These are phyloP conservation scores for Hemitrygon akajei DNA, from an alignment of 2,797 vertebrate species.

Conservation along the genomic window DNA sequence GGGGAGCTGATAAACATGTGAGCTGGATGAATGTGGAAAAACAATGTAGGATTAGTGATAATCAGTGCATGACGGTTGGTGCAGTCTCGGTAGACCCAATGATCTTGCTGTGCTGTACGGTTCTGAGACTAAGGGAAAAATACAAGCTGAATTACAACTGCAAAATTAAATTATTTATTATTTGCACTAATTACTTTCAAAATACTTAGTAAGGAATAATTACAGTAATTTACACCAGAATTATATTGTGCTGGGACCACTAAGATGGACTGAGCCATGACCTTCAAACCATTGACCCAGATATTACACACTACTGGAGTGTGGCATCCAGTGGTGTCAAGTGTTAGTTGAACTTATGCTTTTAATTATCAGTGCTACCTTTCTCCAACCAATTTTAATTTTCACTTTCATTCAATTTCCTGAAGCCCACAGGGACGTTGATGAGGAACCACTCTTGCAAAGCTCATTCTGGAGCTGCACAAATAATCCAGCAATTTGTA, in stretches of 20 bases:
- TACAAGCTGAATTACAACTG: background rate
- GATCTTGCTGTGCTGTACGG: background rate
- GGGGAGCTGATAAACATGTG: too few relatives aligned
- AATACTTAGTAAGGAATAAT: background rate
- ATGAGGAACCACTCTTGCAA: background rate
- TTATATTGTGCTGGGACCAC: background rate
- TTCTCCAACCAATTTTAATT: background rate
- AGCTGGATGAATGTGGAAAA: too few relatives aligned
- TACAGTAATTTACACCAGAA: background rate
- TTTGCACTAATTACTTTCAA: constrained; percentile 6
- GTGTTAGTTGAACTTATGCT: background rate
- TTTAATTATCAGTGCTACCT: background rate
- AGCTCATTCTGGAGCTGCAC: background rate
- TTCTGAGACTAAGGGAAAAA: background rate
- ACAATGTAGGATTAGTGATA: too few relatives aligned
- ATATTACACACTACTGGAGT: too few relatives aligned
- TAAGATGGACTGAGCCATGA: too few relatives aligned
- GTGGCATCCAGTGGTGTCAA: too few relatives aligned
- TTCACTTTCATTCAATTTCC: background rate
- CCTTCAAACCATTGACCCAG: too few relatives aligned
- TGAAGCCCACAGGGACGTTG: background rate
- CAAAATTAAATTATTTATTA: background rate
- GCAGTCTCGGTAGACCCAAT: background rate
- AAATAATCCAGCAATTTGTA: background rate
- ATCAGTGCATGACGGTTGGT: too few relatives aligned